A percentile compares a stretch with the other conserved stretches of the same genome.
phyloP scores from a whole-genome alignment of 2,113 vertebrate genomes.

The Eira barbara region DNA sequence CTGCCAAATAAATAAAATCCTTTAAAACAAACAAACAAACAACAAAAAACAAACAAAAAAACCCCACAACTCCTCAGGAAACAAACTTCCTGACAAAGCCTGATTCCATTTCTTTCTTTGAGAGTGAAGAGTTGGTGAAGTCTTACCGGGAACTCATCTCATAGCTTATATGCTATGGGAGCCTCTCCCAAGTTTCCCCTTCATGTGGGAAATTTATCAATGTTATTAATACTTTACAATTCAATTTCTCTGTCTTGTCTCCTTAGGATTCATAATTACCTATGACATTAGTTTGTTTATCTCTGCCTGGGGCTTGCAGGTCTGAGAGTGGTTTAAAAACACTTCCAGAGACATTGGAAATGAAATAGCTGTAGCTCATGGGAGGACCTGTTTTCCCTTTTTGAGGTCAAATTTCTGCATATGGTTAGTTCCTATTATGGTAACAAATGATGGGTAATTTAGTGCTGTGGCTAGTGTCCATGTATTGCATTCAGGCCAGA shows the following conservation, averaged over 20 bases:
- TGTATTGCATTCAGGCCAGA: not conserved
- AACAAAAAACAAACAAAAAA: no score
- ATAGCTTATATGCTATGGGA: not conserved
- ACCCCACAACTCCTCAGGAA: not conserved
- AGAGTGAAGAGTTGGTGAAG: not conserved
- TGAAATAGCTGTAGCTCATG: not conserved
- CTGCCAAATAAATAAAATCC: no score
- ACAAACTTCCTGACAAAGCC: constrained; percentile 4
- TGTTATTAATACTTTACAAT: not conserved
- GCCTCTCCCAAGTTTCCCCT: not conserved
- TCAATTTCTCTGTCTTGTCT: not conserved
- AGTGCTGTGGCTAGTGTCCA: not conserved
- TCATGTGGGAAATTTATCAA: not conserved
- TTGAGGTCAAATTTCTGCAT: not conserved
- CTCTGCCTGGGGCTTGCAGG: not conserved
- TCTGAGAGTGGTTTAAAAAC: not conserved
- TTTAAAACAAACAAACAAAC: no score
- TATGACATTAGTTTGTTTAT: not conserved
- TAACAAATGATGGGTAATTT: not conserved
- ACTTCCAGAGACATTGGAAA: not conserved
- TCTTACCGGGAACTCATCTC: not conserved
- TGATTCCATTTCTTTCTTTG: not conserved
- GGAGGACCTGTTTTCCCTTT: not conserved
- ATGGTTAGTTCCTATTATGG: not conserved
- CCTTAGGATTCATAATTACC: not conserved